These are phyloP conservation scores for Dolichomitus sp. DNA, from an alignment of 2,888 invertebrate species.

Conservation along the genomic window DNA sequence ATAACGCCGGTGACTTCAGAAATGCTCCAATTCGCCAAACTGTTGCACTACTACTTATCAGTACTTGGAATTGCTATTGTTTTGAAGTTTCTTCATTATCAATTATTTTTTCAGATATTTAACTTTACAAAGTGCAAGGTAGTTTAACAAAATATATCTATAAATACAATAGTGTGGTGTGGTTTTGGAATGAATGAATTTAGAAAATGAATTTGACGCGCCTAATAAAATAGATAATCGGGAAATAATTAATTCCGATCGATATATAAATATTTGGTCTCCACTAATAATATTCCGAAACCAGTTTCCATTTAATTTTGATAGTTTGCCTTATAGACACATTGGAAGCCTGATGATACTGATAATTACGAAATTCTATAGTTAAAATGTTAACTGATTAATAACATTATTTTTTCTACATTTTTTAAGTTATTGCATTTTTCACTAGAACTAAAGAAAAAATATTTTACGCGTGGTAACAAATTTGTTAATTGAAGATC, in stretches of 20 bases:
- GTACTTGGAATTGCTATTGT: too few relatives aligned
- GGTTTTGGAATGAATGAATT: neutral
- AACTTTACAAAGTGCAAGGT: neutral
- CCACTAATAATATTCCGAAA: too few relatives aligned
- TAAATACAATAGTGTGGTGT: neutral
- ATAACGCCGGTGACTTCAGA: too few relatives aligned
- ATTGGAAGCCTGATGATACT: neutral
- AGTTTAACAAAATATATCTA: neutral
- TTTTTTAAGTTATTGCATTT: slow-evolving; percentile 2
- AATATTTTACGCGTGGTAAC: neutral
- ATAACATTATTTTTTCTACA: neutral
- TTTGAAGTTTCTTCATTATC: too few relatives aligned
- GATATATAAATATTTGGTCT: too few relatives aligned
- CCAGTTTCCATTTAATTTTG: too few relatives aligned
- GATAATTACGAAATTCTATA: neutral
- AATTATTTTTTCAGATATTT: neutral
- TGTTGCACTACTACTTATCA: too few relatives aligned
- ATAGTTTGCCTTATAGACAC: neutral
- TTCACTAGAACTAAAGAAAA: neutral
- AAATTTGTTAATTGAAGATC: neutral
- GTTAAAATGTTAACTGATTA: neutral
- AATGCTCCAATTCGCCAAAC: too few relatives aligned
- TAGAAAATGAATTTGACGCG: too few relatives aligned
- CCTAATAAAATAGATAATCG: too few relatives aligned
- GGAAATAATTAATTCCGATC: too few relatives aligned